phyloP scores from a whole-genome alignment of 2,113 vertebrate species.

The Manacus vitellinus region DNA sequence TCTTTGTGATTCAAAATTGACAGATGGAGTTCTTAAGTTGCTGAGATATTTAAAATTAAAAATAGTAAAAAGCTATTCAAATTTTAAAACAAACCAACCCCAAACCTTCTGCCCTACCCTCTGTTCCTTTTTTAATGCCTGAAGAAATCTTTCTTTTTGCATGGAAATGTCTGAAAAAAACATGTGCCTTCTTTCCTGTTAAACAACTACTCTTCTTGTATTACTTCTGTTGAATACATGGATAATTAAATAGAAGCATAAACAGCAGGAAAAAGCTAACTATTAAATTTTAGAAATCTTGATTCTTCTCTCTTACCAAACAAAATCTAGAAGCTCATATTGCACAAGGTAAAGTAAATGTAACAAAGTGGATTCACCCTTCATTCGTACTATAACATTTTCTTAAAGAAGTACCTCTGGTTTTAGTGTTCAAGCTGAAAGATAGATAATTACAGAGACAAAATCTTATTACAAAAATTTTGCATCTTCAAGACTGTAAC shows the following conservation, averaged over 20 bases:
- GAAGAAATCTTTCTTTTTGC: not conserved
- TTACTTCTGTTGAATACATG: not conserved
- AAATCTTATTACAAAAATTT: not conserved
- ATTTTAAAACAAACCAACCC: not conserved
- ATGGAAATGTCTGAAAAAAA: not conserved
- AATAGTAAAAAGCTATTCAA: not conserved
- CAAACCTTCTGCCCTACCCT: not conserved
- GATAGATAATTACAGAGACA: not conserved
- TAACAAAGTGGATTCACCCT: not conserved
- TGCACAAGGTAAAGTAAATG: not conserved
- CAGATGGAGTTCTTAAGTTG: not conserved
- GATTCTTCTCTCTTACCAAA: not conserved
- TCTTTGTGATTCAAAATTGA: not conserved
- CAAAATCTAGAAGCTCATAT: not conserved
- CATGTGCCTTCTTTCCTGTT: not conserved
- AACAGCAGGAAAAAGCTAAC: not conserved
- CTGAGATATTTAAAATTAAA: conserved; percentile 1
- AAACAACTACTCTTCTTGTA: not conserved
- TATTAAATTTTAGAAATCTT: not conserved
- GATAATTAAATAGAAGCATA: not conserved
- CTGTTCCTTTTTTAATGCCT: not conserved
- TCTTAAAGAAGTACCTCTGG: not conserved
- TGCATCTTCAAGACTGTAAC: not conserved
- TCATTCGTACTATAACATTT: not conserved
- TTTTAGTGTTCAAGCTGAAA: not conserved